Percentiles rank a stretch among this genome's conserved stretches.
phyloP scores from a whole-genome alignment of 2,113 vertebrate species.

The Petrocephalus zakoni region DNA sequence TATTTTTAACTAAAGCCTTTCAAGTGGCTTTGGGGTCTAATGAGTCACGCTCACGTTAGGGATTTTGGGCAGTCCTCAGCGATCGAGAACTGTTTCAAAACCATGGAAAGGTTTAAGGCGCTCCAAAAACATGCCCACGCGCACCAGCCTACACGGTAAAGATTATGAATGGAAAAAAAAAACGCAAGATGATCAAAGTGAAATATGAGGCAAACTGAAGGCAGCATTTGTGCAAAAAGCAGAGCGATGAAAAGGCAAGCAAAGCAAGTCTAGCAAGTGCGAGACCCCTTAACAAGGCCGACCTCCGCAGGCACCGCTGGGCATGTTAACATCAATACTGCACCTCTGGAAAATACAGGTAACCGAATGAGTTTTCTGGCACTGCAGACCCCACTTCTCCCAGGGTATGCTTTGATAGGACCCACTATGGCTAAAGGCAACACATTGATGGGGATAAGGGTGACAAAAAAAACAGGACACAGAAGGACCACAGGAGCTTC shows the following conservation, averaged over 20 bases:
- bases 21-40: neutral
- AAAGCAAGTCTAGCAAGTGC: neutral
- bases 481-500: neutral
- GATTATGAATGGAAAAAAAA: neutral
- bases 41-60: neutral
- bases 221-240: neutral
- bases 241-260: neutral
- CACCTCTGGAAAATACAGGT: no score
- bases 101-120: neutral
- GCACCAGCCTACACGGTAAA: neutral
- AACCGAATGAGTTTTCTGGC: no score
- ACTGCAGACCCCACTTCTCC: no score
- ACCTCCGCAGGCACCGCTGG: neutral
- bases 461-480: neutral
- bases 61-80: constrained; percentile 6
- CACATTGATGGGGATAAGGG: neutral
- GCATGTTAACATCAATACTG: no score
- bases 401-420: no score
- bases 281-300: neutral
- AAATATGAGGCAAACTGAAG: neutral
- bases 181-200: neutral
- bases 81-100: neutral
- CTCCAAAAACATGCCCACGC: neutral
- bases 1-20: constrained; percentile 29
- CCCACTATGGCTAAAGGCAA: neutral